Base-by-base conservation (phyloP, 2,797 vertebrate species). In the Urophycis tenuis region DNA sequence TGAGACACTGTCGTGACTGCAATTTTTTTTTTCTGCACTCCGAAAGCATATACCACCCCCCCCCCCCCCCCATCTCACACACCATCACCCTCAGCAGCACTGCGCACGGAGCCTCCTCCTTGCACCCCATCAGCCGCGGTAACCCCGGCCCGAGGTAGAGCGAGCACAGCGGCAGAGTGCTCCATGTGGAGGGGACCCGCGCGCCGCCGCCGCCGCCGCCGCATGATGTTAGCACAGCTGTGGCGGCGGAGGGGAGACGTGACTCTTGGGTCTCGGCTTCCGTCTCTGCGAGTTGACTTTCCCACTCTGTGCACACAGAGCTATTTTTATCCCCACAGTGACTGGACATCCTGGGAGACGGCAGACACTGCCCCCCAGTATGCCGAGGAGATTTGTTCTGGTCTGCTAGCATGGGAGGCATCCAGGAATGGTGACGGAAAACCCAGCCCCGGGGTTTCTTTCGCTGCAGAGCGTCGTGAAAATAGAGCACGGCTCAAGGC, bases 311-410 rank as follows among this genome's bases (percentile, higher is more conserved):
- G 82, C 85, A 88, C 90, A 73, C 76, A 73, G 74, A 79, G 87
- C 91, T 93, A 94, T 94, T 93, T 94, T 92, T 94, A 93, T 86
- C 85, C 83, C 78, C 75, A 88, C 89, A 87, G 85, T 91, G 90
- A 91, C 89, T 92, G 90, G 90, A 90, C 89, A 89, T 91, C 88
- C 87, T 81, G 84, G 79, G 88, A 91, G 89, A 90, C 83, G 80
- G 78, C 87, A 81, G 14, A 30, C 88, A 86, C 71, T 74, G 82
- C 85, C 84, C 79, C 79, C 74, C 71, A 19, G 75, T 79, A 80
- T 74, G 82, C 49, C 36, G 73, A 70, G 77, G 12, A 53, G 53
- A 22, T 29, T 33, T 35, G 33, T n/a, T 67, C 53, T 60, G 49
- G 49, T 60, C 49, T 60, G 53, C 25, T 9, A 60, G n/a, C 53